A percentile compares a stretch with the other conserved stretches of the same genome.
Evolutionary conservation across 2,888 invertebrate species (phyloP).

Genomic region (Sinopyrophorus schimmeli): DNA sequence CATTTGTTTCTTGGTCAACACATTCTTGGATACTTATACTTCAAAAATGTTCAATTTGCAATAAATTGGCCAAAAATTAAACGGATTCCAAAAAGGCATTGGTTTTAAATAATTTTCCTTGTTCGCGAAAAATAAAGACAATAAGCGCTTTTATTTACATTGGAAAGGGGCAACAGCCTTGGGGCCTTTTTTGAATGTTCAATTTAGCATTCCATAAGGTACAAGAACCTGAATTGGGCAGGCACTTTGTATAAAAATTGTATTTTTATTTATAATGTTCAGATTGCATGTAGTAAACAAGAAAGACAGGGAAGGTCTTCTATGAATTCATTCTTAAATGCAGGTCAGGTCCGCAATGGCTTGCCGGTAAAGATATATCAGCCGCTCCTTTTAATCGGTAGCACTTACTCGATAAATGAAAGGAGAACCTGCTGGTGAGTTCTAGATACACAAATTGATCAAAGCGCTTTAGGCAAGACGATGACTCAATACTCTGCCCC

Average conservation of each 20-base stretch:
- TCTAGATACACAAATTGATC: conserved; percentile 21
- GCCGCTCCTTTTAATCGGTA: conserved; percentile 21
- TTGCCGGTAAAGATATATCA: conserved; percentile 8
- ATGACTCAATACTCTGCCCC: too few species aligned
- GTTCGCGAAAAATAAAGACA: too few species aligned
- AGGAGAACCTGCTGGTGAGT: conserved; percentile 27
- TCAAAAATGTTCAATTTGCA: too few species aligned
- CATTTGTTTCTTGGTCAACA: conserved; percentile 16
- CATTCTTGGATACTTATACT: too few species aligned
- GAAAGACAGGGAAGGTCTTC: conserved; percentile 17
- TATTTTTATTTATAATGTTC: too few species aligned
- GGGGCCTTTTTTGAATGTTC: neutral
- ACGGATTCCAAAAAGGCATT: too few species aligned
- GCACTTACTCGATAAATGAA: conserved; percentile 26
- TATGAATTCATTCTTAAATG: conserved; percentile 26
- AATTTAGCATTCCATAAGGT: conserved; percentile 5
- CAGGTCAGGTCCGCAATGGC: conserved; percentile 27
- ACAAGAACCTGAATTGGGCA: conserved; percentile 6
- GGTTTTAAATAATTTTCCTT: too few species aligned
- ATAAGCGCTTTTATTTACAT: too few species aligned
- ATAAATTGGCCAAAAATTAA: too few species aligned
- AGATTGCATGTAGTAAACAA: too few species aligned
- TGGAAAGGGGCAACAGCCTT: too few species aligned
- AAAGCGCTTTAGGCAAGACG: conserved; percentile 2
- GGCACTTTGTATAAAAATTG: too few species aligned